Percentiles rank a stretch among this genome's conserved stretches.
Conservation (phyloP, 2,113 vertebrate genomes). For the Silurus meridionalis region DNA sequence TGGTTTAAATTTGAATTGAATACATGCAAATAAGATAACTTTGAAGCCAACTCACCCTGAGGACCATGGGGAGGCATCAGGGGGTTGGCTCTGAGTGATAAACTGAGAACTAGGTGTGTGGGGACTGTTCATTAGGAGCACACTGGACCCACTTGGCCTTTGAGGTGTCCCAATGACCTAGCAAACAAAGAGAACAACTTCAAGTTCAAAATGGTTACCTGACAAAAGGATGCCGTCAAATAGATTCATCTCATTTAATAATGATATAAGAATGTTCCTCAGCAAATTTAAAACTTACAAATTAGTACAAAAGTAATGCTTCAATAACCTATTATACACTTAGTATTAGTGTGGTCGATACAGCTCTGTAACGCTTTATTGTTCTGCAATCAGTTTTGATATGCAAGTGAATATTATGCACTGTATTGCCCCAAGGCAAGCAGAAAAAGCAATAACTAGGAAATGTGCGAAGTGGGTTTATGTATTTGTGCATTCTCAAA, state of each 20-base stretch:
- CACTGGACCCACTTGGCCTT: slow-evolving; percentile 85
- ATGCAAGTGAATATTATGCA: not conserved
- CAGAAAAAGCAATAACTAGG: not conserved
- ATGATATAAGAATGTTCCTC: not conserved
- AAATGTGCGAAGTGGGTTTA: not conserved
- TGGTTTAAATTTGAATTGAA: not conserved
- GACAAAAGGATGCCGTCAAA: not conserved
- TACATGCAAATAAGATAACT: not conserved
- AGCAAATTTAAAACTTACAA: too few species aligned
- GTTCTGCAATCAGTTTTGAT: too few species aligned
- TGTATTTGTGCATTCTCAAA: not conserved
- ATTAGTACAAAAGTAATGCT: too few species aligned
- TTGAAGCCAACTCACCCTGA: slow-evolving; percentile 81
- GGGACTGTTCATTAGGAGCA: slow-evolving; percentile 93
- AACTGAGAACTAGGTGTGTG: slow-evolving; percentile 95
- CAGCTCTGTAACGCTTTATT: not conserved
- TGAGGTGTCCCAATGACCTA: slow-evolving; percentile 95
- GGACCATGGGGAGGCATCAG: slow-evolving; percentile 96
- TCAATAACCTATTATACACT: too few species aligned
- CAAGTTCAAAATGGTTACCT: not conserved
- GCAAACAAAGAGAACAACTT: slow-evolving; percentile 17
- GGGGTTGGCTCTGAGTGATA: slow-evolving; percentile 90
- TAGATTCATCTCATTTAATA: not conserved
- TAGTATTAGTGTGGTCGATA: too few species aligned
- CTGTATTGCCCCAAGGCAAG: not conserved